Evolutionary conservation across 2,797 vertebrate species (phyloP), one percentile per base, ranked within the genome.

Genomic region (Anguilla anguilla): DNA sequence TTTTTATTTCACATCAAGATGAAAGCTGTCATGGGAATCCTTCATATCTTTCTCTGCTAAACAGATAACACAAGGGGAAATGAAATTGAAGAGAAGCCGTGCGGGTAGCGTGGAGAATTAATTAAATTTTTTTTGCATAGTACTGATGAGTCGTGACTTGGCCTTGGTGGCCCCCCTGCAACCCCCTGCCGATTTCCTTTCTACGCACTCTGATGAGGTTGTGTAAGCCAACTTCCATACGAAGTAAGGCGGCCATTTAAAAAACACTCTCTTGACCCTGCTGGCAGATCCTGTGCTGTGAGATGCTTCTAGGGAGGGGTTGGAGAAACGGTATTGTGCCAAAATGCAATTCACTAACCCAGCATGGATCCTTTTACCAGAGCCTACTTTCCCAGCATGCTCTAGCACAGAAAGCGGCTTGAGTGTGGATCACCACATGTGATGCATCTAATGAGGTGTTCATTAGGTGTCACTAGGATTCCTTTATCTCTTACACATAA

Each of bases 21-120:
- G 49, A 87, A 87, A 72, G 87, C 86, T 53, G 31, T 82, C 59
- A 53, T 57, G 77, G 46, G 86, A 43, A 83, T 83, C 86, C 79
- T 83, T 77, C 61, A 55, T 59, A 35, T 83, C 35, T 83, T 79
- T 83, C 86, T 83, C 86, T 25, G 46, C 57, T 72, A 53, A 55
- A 39, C 31, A 31, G 67, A 83, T 55, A 83, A 84, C 46, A 39
- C 57, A 35, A 55, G 46, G 67, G 86, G 86, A 87, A 87, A 87
- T 87, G 10, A 77, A 77, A 77, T 84, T 84, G 79, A 87, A 83
- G 64, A 84, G 81, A 35, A 28, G 17, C 15, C 2, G 28, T 17
- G 46, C 81, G 35, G 86, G 61, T 69, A 55, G 59, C 53, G n/a
- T 43, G 39, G 46, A 53, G 43, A 67, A 87, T 83, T 67, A 31